phyloP scores from a whole-genome alignment of 2,797 vertebrate species.

The Synanceia verrucosa region DNA sequence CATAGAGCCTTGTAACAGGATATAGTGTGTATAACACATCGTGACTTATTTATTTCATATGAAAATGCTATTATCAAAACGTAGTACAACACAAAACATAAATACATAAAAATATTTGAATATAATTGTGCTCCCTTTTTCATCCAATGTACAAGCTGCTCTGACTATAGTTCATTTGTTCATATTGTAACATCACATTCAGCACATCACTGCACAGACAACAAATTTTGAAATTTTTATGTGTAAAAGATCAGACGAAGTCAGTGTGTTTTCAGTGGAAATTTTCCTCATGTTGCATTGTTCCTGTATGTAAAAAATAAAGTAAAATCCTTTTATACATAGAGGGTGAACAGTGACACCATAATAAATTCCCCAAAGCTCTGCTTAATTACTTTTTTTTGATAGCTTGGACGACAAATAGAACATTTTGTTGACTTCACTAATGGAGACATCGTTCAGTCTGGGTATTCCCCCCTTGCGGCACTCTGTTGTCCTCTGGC shows the following conservation, averaged over 20 bases:
- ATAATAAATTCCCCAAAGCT: not conserved
- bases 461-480: constrained; percentile 86
- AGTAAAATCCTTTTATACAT: not conserved
- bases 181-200: not conserved
- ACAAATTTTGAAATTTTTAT: not conserved
- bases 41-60: not conserved
- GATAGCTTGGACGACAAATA: constrained; percentile 78
- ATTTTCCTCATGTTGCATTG: not conserved
- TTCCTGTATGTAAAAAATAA: constrained; percentile 14
- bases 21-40: not conserved
- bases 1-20: not conserved
- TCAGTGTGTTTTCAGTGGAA: not conserved
- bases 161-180: not conserved
- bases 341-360: not conserved
- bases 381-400: not conserved
- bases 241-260: not conserved
- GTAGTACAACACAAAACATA: not conserved
- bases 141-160: not conserved
- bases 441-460: constrained; percentile 89
- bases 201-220: not conserved
- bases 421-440: constrained; percentile 91
- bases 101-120: not conserved
- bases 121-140: not conserved
- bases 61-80: not conserved
- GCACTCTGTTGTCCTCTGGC: constrained; percentile 80